Base-by-base conservation (phyloP, 2,797 vertebrate genomes). In the Novumbra hubbsi region DNA sequence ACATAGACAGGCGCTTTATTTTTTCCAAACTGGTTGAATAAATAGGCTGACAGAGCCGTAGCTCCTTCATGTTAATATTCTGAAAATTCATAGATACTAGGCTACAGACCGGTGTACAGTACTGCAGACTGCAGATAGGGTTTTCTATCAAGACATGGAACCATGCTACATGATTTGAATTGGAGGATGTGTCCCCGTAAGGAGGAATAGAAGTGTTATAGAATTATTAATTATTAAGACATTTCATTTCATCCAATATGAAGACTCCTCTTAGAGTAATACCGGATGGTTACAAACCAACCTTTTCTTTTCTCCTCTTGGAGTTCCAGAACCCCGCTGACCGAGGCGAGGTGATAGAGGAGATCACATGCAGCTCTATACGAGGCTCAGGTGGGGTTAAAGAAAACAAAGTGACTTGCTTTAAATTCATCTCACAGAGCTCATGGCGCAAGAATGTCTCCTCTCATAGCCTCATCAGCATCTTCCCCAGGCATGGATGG, bases 361-460 rank as follows among this genome's bases (percentile, higher is more conserved):
- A 30, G 28, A 28, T 64, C 28, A 28, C 15, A 15, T 5, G 15
- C 15, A 32, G 24, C 45, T 48, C 45, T 16, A 15, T 7, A 48
- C 27, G 27, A 24, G 67, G 5, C 38, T 41, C 55, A 67, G 63
- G 67, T 34, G 49, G 48, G 63, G 64, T 52, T 65, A 32, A 63
- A 32, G 32, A 38, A 70, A 63, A 48, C 62, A 5, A 32, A 75
- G 41, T 28, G 38, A 32, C 41, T 34, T 14, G 24, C 49, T 74
- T 72, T 55, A 70, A 74, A 77, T 79, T 74, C 77, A 69, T 70
- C 70, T 72, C 65, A 71, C 64, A 57, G 3, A 63, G 38, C 60
- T 76, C 65, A 32, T 57, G 65, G 70, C 45, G 15, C 41, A 60
- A 70, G 66, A 57, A n/a, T 57, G 45, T 69, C 72, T 71, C 41